A percentile compares a stretch with the other conserved stretches of the same genome.
Conservation (phyloP, 2,113 vertebrate genomes). For the Guaruba guarouba region DNA sequence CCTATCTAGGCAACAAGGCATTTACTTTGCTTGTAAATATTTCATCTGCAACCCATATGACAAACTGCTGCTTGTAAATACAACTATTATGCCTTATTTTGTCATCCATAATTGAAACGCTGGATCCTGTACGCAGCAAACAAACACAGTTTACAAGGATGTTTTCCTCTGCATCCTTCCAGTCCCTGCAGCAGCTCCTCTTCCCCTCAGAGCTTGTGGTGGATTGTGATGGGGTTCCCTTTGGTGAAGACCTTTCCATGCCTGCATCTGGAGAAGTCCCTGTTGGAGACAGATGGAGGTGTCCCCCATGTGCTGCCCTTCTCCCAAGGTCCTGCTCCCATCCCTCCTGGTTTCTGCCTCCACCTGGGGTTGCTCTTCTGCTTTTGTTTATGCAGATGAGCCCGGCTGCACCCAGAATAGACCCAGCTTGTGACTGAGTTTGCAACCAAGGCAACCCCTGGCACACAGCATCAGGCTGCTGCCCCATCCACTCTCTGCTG, state of each 20-base stretch:
- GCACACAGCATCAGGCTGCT: not conserved
- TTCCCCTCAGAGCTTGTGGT: not conserved
- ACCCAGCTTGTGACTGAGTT: not conserved
- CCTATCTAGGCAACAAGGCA: not conserved
- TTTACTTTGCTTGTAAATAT: not conserved
- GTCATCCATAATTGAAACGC: not conserved
- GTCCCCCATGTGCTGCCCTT: not conserved
- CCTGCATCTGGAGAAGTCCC: not conserved
- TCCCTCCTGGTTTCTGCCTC: not conserved
- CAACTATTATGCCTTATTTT: slow-evolving; percentile 10
- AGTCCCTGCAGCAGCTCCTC: not conserved
- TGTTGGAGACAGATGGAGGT: not conserved
- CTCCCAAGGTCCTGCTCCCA: not conserved
- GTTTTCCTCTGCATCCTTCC: not conserved
- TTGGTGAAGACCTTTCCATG: not conserved
- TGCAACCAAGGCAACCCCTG: not conserved
- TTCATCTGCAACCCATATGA: not conserved
- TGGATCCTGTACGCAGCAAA: not conserved
- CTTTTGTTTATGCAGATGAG: not conserved
- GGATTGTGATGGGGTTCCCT: not conserved
- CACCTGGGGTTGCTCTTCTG: not conserved
- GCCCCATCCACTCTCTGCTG: not conserved
- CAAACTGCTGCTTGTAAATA: slow-evolving; percentile 36
- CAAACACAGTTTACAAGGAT: not conserved
- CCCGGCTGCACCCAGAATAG: not conserved